Percentiles rank a stretch among this genome's conserved stretches.
These are phyloP conservation scores for Cyclophora punctaria DNA, from an alignment of 2,888 invertebrate genomes.

Conservation along the genomic window DNA sequence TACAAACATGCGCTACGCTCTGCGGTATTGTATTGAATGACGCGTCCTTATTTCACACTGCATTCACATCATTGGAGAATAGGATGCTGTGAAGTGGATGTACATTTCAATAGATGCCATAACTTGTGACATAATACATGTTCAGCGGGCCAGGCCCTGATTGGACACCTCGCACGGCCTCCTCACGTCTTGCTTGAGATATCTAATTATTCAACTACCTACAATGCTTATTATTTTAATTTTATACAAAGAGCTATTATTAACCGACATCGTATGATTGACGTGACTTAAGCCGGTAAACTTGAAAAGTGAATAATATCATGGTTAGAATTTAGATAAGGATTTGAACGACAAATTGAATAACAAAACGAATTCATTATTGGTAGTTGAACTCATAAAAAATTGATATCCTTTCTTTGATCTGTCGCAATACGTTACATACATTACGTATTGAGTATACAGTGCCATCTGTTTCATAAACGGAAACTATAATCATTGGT, in stretches of 20 bases:
- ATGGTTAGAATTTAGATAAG: slow-evolving; percentile 11
- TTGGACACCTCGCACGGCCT: too few species aligned
- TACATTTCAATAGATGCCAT: too few species aligned
- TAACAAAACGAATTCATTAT: slow-evolving; percentile 9
- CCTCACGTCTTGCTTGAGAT: background rate
- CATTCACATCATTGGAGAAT: slow-evolving; percentile 36
- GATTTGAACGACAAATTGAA: slow-evolving; percentile 4
- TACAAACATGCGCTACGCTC: slow-evolving; percentile 20
- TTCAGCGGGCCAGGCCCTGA: too few species aligned
- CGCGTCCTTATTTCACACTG: slow-evolving; percentile 54
- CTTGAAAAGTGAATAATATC: slow-evolving; percentile 4
- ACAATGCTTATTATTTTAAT: background rate
- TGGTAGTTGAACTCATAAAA: slow-evolving; percentile 11
- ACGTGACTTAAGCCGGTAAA: slow-evolving; percentile 3
- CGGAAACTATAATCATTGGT: too few species aligned
- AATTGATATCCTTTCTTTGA: slow-evolving; percentile 1
- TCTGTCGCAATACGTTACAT: too few species aligned
- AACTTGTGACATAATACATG: too few species aligned
- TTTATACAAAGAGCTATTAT: background rate
- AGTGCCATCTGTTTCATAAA: too few species aligned
- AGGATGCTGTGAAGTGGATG: slow-evolving; percentile 26
- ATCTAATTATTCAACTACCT: background rate
- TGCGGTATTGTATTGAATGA: slow-evolving; percentile 50
- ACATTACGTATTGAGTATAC: too few species aligned
- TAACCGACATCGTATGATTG: slow-evolving; percentile 1